Base-by-base conservation (phyloP, 2,113 vertebrate genomes). In the Boleophthalmus pectinirostris region DNA sequence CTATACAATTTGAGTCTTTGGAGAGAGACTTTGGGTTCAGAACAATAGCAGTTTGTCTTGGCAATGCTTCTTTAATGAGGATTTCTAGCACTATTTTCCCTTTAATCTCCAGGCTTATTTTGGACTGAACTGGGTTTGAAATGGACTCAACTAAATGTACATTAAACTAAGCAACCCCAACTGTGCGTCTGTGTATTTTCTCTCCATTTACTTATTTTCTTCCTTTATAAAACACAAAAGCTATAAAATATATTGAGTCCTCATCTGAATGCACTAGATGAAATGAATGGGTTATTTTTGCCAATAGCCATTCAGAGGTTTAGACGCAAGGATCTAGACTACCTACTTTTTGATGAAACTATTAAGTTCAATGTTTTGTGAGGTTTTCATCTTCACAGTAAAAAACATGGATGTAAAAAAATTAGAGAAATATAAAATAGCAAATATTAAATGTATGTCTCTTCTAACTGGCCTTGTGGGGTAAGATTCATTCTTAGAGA, bases 31-130 rank as follows among this genome's bases (percentile, higher is more conserved):
- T 53, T 43, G 66, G 51, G 67, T 45, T 69, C 46, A 49, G 47
- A 76, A 70, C 33, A 16, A 65, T 18, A n/a, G 38, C 3, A 0
- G 25, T 68, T 71, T 51, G 15, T 60, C 49, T 69, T 68, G 9
- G 29, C 53, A 74, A 73, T 45, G 9, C 35, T 47, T 12, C 38
- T 66, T 18, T 72, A 63, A 78, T 45, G 35, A 78, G 53, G 66
- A 63, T 45, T 23, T n/a, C 21, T 47, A 12, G 15, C 29, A 23
- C 16, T 56, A 49, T 45, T n/a, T 61, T 54, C 20, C 14, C 46
- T 75, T 73, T 70, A 47, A 65, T 73, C 33, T 61, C 15, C 43
- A 49, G 16, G 15, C 33, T 67, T 29, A 54, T 12, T 46, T 15
- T 60, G 25, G 3, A 60, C 47, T 70, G 51, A 72, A 82, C 47